Evolutionary conservation across 2,113 vertebrate genomes (phyloP), one percentile per base, ranked within the genome.

Genomic region (Microtus ochrogaster): DNA sequence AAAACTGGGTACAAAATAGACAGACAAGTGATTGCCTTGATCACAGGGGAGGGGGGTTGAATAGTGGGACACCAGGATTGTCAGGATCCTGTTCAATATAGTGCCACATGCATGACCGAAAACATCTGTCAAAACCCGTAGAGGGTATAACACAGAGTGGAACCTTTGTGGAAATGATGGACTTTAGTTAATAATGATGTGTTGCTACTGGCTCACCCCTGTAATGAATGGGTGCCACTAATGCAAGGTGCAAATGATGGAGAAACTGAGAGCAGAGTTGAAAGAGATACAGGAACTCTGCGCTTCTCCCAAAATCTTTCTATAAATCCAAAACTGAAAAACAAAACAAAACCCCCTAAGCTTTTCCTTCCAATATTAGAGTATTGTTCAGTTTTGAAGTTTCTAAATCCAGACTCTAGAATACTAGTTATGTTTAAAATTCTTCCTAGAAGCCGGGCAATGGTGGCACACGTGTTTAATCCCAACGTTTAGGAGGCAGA

Each of bases 311-410:
- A 65, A 90, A 33, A 84, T 77, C 90, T 73, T 95, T 73, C 61
- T 91, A 3, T 92, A 41, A 92, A 72, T 41, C 36, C 66, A 84
- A 87, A 93, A 84, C 28, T 39, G 5, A 5, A 84, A 84, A 30
- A 44, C 24, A 17, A 83, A 83, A 17, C 13, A 65, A 44, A 58
- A 30, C 24, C 19, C 17, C 30, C 74, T 36, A 73, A 58, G 14
- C 7, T n/a, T 72, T 74, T 89, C 16, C 13, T 49, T 89, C 87
- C n/a, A 82, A 4, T 94, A 78, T 83, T 52, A 97, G 90, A 4
- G 63, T 81, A 83, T 91, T n/a, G 70, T 96, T 84, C 22, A 13
- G 28, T 94, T 96, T 81, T 81, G 12, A 88, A 90, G 87, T 92
- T 30, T 92, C 33, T 63, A 47, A 76, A 77, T 30, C 47, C 14